A percentile compares a stretch with the other conserved stretches of the same genome.
These are phyloP conservation scores for Agrenia bidenticulata DNA, from an alignment of 2,888 invertebrate genomes.

Conservation along the genomic window DNA sequence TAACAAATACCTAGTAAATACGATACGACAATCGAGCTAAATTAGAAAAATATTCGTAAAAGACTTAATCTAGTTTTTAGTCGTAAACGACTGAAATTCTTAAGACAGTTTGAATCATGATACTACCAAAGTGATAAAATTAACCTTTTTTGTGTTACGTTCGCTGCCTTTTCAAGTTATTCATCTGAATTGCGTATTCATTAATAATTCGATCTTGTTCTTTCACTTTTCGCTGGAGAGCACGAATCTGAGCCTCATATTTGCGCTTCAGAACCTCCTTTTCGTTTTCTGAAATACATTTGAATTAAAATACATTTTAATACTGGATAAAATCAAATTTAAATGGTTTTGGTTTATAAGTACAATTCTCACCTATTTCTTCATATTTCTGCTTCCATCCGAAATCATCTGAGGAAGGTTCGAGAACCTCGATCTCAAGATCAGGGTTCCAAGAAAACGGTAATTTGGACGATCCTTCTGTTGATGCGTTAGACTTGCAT, in stretches of 20 bases:
- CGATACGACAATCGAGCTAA: no score
- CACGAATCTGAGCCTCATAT: constrained; percentile 18
- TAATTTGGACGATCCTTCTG: constrained; percentile 9
- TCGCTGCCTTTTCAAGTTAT: neutral
- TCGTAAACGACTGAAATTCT: no score
- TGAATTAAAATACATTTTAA: neutral
- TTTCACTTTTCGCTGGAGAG: constrained; percentile 18
- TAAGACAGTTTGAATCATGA: no score
- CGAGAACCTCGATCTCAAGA: constrained; percentile 35
- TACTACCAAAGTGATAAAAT: no score
- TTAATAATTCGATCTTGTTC: constrained; percentile 26
- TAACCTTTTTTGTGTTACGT: no score
- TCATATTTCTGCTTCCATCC: constrained; percentile 16
- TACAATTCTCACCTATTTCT: constrained; percentile 39
- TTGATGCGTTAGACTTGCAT: neutral
- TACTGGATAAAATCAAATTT: no score
- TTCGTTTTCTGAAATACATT: constrained; percentile 25
- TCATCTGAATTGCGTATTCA: neutral
- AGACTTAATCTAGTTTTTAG: no score
- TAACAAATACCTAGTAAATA: no score
- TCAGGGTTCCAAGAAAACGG: constrained; percentile 34
- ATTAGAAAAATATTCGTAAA: no score
- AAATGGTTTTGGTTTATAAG: no score
- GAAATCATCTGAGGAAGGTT: constrained; percentile 20
- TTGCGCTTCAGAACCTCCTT: constrained; percentile 24